Base-by-base conservation (phyloP, 2,113 vertebrate species). In the Alouatta palliata region DNA sequence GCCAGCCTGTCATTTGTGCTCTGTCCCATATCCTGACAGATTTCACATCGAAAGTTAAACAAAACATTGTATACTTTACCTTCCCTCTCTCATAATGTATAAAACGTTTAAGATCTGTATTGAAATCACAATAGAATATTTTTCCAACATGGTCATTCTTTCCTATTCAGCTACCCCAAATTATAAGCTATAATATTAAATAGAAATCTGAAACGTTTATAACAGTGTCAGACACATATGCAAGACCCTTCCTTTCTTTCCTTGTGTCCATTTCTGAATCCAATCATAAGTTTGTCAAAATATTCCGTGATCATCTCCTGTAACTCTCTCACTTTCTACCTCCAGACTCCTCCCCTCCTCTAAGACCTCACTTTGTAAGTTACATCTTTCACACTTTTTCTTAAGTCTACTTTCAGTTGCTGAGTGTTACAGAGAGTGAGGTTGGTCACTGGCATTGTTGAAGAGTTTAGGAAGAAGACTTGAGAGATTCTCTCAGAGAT, bases 201-300 rank as follows among this genome's bases (percentile, higher is more conserved):
- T 40, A 54, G 35, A 43, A 27, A 14, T 14, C 17, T 77, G 32
- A 68, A 27, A 47, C 52, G 54, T 73, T 75, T 47, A 23, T 47
- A 6, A 2, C 37, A 43, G 10, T 16, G 58, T 40, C 35, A 54
- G 9, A 25, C 8, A 68, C 12, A 32, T 20, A 43, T 0, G 13
- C 8, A n/a, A 52, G 16, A 64, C 2, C 1, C 3, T 19, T 32
- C 3, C 9, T 23, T 27, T 77, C 5, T 9, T 80, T 17, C 14
- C 12, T 1, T 0, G 0, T 20, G 2, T 66, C 6, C 10, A 89
- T 21, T 56, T 87, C 25, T 90, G n/a, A 92, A 70, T 45, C 13
- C 49, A 47, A 1, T 23, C 13, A 37, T 11, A 58, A 75, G 5
- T 73, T 64, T 61, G 2, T 58, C 30, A 47, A 54, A 90, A 45